Conservation (phyloP, 2,888 invertebrate species). For the Sinodicranocentrus sp. region DNA sequence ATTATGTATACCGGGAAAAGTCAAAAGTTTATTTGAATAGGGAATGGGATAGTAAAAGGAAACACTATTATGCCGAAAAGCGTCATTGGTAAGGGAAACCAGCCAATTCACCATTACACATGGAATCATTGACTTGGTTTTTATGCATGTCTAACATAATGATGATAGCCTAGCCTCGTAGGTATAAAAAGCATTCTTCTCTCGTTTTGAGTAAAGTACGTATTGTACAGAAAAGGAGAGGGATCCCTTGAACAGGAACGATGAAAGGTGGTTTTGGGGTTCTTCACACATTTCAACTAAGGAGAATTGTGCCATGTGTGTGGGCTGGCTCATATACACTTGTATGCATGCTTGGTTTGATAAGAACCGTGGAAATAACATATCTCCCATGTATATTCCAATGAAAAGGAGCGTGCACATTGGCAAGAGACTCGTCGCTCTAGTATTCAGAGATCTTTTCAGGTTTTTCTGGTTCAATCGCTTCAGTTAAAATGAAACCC, state of each 20-base stretch:
- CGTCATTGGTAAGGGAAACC: neutral
- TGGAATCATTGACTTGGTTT: conserved; percentile 60
- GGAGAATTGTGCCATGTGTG: neutral
- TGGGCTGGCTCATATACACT: neutral
- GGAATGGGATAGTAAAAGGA: neutral
- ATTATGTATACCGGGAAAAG: neutral
- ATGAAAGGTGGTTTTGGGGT: conserved; percentile 59
- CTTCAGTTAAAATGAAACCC: conserved; percentile 47
- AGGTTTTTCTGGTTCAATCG: conserved; percentile 66
- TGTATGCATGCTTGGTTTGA: neutral
- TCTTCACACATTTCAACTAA: conserved; percentile 1
- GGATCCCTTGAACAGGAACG: conserved; percentile 55
- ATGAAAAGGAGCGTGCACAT: conserved; percentile 33
- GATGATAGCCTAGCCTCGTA: neutral
- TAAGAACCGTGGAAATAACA: neutral
- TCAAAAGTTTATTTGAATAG: conserved; percentile 51
- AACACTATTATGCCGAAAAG: conserved; percentile 2
- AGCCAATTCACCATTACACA: conserved; percentile 48
- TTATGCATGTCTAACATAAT: conserved; percentile 34
- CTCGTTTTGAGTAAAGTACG: neutral
- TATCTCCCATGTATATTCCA: conserved; percentile 12
- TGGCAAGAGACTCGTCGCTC: conserved; percentile 12
- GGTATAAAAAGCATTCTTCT: neutral
- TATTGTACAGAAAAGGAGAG: conserved; percentile 1
- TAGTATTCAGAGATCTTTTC: conserved; percentile 53